Evolutionary conservation across 2,888 invertebrate genomes (phyloP).

Genomic region (Cheilosia vernalis): DNA sequence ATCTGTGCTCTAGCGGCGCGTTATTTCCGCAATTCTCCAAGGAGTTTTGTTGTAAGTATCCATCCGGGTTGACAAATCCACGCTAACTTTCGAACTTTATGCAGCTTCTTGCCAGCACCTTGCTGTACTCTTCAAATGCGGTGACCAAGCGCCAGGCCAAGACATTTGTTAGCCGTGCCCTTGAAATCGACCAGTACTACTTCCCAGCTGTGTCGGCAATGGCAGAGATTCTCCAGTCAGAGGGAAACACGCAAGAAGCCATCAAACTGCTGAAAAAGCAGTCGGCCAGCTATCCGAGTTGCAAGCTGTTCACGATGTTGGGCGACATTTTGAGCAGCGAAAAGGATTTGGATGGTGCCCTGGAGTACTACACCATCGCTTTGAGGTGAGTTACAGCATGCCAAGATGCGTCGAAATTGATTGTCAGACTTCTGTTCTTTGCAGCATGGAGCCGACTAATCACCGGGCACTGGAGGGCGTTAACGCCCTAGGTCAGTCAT

Average conservation of each 20-base stretch:
- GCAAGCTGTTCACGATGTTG: conserved; percentile 80
- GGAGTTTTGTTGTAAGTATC: conserved; percentile 88
- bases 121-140: conserved; percentile 86
- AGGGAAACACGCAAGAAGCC: conserved; percentile 87
- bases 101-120: conserved; percentile 89
- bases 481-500: conserved; percentile 79
- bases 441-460: conserved; percentile 81
- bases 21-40: conserved; percentile 88
- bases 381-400: conserved; percentile 77
- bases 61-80: neutral
- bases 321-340: conserved; percentile 80
- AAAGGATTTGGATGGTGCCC: conserved; percentile 80
- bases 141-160: conserved; percentile 85
- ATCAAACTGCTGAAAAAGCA: conserved; percentile 88
- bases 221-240: conserved; percentile 88
- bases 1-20: conserved; percentile 89
- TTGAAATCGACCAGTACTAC: conserved; percentile 88
- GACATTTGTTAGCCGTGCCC: conserved; percentile 88
- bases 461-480: conserved; percentile 81
- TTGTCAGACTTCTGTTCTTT: conserved; percentile 4
- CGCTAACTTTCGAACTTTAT: no score
- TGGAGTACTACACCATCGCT: conserved; percentile 82
- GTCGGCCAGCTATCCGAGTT: conserved; percentile 82
- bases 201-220: conserved; percentile 89
- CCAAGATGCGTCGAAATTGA: neutral